Percentiles rank a stretch among this genome's conserved stretches.
Conservation (phyloP, 1,140 invertebrate species). For the Ephestia elutella region DNA sequence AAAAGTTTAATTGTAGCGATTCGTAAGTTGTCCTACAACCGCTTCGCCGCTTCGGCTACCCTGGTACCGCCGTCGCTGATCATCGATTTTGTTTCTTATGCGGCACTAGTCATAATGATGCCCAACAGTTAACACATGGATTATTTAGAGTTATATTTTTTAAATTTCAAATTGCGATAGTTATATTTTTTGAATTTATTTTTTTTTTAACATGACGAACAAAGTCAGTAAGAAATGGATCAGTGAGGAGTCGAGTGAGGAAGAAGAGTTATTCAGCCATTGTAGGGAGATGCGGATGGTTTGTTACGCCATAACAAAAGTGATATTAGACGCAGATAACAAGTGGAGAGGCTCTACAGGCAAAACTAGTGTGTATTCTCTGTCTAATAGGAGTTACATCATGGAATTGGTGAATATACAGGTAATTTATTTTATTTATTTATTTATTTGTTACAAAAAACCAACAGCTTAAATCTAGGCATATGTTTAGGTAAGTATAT, state of each 20-base stretch:
- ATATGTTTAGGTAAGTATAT: too few relatives aligned
- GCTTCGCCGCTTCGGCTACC: slow-evolving; percentile 27
- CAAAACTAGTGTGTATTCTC: slow-evolving; percentile 37
- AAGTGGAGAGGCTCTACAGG: slow-evolving; percentile 52
- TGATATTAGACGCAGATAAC: slow-evolving; percentile 58
- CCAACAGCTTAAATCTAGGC: too few relatives aligned
- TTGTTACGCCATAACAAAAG: slow-evolving; percentile 62
- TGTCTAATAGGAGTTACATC: slow-evolving; percentile 65
- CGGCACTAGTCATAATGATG: slow-evolving; percentile 47
- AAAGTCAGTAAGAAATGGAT: slow-evolving; percentile 61
- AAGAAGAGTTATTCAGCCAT: slow-evolving; percentile 53
- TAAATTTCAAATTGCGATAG: slow-evolving; percentile 20
- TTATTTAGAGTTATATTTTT: slow-evolving; percentile 24
- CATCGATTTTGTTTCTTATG: slow-evolving; percentile 53
- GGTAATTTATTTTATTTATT: slow-evolving; percentile 36
- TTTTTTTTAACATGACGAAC: slow-evolving; percentile 37
- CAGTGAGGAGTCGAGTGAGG: slow-evolving; percentile 52
- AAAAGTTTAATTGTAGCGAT: slow-evolving; percentile 51
- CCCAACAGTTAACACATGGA: slow-evolving; percentile 36
- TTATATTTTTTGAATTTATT: slow-evolving; percentile 34
- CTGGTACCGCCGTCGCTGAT: slow-evolving; percentile 52
- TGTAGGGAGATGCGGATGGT: slow-evolving; percentile 57
- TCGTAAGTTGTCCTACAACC: slow-evolving; percentile 51
- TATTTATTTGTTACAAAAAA: too few relatives aligned
- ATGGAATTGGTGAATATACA: slow-evolving; percentile 70